phyloP scores from a whole-genome alignment of 2,888 invertebrate genomes.

The Oegoconia quadripuncta region DNA sequence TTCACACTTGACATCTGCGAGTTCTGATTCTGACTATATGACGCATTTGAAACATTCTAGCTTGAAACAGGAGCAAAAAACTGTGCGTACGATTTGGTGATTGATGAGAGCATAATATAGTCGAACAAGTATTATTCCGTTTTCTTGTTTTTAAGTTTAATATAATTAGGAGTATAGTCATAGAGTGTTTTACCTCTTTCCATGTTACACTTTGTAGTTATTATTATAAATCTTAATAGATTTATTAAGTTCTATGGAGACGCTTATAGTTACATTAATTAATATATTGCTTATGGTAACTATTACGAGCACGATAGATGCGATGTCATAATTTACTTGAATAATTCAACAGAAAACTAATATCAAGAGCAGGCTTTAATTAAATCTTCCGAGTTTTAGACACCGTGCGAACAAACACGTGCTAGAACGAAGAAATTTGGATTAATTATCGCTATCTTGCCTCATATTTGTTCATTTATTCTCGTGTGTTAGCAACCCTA shows the following conservation, averaged over 20 bases:
- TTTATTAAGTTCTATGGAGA: background rate
- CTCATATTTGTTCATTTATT: conserved; percentile 50
- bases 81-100: too few species aligned
- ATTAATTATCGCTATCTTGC: conserved; percentile 58
- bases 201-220: too few species aligned
- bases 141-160: too few species aligned
- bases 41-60: background rate
- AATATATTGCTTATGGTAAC: conserved; percentile 1
- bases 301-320: conserved; percentile 2
- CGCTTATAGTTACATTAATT: background rate
- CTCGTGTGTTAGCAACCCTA: conserved; percentile 25
- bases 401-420: conserved; percentile 51
- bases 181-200: too few species aligned
- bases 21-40: conserved; percentile 2
- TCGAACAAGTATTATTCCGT: too few species aligned
- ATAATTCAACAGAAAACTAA: conserved; percentile 44
- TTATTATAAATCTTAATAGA: too few species aligned
- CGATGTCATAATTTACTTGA: conserved; percentile 20
- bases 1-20: conserved; percentile 44
- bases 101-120: too few species aligned
- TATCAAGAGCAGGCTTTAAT: conserved; percentile 51
- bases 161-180: too few species aligned
- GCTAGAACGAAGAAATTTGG: conserved; percentile 54
- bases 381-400: conserved; percentile 52
- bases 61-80: too few species aligned